Base-by-base conservation (phyloP, 2,797 vertebrate species). In the Rhadinocentrus ornatus region DNA sequence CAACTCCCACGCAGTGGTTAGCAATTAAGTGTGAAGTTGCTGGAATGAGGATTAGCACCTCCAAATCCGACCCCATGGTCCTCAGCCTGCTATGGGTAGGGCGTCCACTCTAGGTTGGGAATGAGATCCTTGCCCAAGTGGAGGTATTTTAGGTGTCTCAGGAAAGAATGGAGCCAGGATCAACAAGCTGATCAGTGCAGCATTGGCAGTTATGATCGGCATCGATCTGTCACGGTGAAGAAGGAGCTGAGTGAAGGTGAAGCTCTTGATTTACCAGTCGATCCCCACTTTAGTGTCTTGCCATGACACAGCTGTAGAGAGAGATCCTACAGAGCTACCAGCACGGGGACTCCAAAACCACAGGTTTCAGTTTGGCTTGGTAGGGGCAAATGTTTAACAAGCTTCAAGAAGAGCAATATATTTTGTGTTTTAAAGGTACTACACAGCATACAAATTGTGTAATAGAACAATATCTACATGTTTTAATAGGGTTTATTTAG, bases 361-460 rank as follows among this genome's bases (percentile, higher is more conserved):
- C 60, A 76, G 54, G 63, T 61, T 81, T 46, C 29, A 61, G 16
- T 48, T 66, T 61, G 29, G 62, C 48, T 70, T 60, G 24, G 12
- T 69, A 48, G 70, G 50, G 48, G 75, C n/a, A 81, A 74, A 57
- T 18, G 32, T 62, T 61, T 31, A 68, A 35, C 16, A 59, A 31
- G 16, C 58, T 65, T 39, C 29, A 31, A 39, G n/a, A 6, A 41
- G 7, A 16, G 18, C 5, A 41, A 3, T 37, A 18, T 41, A 41
- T 41, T 18, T 16, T 41, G 37, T 15, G 20, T 22, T 48, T 48
- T n/a, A 48, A 48, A 48, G 8, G n/a, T n/a, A 10, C 7, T 10
- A 48, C 44, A n/a, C 7, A 48, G 20, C 1, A 48, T 8, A 48
- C 44, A 48, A 48, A 22, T 6, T n/a, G 44, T n/a, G 20, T 20